These are phyloP conservation scores for Orycteropus afer DNA, from an alignment of 2,113 vertebrate genomes.

Conservation along the genomic window DNA sequence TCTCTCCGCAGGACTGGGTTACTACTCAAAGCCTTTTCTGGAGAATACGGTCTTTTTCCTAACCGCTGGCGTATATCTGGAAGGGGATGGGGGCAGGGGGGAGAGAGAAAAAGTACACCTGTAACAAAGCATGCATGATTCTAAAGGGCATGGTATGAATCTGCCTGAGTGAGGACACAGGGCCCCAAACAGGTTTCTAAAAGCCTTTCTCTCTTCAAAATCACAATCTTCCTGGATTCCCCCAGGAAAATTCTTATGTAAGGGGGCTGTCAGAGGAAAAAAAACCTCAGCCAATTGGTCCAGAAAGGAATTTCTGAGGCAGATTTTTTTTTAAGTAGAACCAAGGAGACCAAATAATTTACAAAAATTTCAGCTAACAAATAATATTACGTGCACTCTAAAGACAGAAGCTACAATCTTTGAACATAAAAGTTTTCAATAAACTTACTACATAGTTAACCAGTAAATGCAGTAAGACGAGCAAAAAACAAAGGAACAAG, in stretches of 20 bases:
- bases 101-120: constrained; percentile 76
- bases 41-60: constrained; percentile 94
- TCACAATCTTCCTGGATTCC: not conserved
- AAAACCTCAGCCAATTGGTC: not conserved
- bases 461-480: not conserved
- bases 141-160: not conserved
- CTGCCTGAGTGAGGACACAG: not conserved
- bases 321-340: constrained; percentile 26
- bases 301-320: constrained; percentile 34
- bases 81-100: constrained; percentile 47
- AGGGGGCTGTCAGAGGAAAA: not conserved
- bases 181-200: not conserved
- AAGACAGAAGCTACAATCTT: not conserved
- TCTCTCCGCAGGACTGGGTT: constrained; percentile 88
- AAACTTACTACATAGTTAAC: not conserved
- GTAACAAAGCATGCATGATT: not conserved
- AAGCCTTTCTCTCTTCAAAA: not conserved
- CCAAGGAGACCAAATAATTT: not conserved
- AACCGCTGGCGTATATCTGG: constrained; percentile 95
- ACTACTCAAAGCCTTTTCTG: constrained; percentile 87
- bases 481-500: constrained; percentile 30
- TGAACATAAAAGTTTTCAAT: not conserved
- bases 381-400: not conserved
- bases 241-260: not conserved
- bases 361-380: not conserved